phyloP scores from a whole-genome alignment of 1,140 invertebrate species.

The Drosophila sulfurigaster region DNA sequence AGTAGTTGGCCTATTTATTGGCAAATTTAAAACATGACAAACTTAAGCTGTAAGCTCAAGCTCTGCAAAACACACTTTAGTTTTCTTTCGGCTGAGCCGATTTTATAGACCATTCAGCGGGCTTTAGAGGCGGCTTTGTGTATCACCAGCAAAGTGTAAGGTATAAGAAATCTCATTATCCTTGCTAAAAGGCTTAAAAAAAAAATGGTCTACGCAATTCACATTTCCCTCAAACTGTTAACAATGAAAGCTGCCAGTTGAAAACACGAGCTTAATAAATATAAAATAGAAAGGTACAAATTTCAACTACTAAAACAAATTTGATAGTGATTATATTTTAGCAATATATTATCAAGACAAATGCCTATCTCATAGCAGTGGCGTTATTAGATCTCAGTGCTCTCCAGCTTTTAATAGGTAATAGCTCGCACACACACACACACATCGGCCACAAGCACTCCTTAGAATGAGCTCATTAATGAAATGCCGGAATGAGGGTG shows the following conservation, averaged over 20 bases:
- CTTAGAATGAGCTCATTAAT: conserved; percentile 26
- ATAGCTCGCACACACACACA: conserved; percentile 1
- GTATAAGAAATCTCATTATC: background rate
- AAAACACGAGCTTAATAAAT: too few species aligned
- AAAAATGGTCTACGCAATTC: background rate
- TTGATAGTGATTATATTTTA: too few species aligned
- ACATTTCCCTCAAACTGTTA: background rate
- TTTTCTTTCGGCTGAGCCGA: conserved; percentile 5
- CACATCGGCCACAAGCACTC: background rate
- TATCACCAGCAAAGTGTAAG: background rate
- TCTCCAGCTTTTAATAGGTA: background rate
- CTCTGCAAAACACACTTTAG: conserved; percentile 2
- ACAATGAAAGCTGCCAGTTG: too few species aligned
- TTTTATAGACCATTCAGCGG: conserved; percentile 9
- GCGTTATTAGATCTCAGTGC: background rate
- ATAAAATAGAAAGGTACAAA: too few species aligned
- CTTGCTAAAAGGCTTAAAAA: background rate
- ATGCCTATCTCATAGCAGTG: background rate
- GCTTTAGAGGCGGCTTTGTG: background rate
- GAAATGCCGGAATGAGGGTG: conserved; percentile 4
- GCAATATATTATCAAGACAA: too few species aligned
- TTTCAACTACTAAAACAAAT: too few species aligned
- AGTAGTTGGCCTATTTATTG: conserved; percentile 7
- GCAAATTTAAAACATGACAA: conserved; percentile 4
- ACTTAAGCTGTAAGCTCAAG: background rate